Evolutionary conservation across 2,113 vertebrate genomes (phyloP).

Genomic region (Lampris incognitus): DNA sequence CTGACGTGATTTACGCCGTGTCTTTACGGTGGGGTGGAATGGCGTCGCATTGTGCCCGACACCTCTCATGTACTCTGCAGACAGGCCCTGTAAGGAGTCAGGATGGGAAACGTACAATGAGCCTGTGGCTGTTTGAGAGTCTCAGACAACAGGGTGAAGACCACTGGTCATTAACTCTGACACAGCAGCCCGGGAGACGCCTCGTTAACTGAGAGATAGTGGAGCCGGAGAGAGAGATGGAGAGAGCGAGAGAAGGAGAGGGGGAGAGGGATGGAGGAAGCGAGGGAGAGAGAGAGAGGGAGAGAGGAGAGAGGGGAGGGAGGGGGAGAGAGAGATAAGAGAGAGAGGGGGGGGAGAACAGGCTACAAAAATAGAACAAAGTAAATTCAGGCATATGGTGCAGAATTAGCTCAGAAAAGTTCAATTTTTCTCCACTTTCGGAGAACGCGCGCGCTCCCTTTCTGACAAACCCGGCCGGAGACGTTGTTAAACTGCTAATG

Average conservation of each 20-base stretch:
- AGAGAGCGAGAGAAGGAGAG: neutral
- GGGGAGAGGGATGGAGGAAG: conserved; percentile 9
- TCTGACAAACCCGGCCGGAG: neutral
- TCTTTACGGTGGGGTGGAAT: too few relatives aligned
- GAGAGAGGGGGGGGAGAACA: neutral
- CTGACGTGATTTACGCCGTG: too few relatives aligned
- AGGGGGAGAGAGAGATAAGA: neutral
- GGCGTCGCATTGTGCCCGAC: too few relatives aligned
- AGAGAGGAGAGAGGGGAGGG: neutral
- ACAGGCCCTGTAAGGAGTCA: too few relatives aligned
- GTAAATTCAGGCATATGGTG: neutral
- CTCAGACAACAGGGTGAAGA: conserved; percentile 45
- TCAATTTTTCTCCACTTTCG: neutral
- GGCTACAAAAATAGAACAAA: neutral
- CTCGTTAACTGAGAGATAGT: conserved; percentile 48
- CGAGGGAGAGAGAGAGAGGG: neutral
- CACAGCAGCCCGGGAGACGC: conserved; percentile 31
- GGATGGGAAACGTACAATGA: too few relatives aligned
- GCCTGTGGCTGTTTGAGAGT: conserved; percentile 30
- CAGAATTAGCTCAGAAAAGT: neutral
- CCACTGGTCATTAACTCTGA: conserved; percentile 33
- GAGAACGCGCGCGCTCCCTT: neutral
- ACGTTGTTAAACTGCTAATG: conserved; percentile 28
- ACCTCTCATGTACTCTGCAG: too few relatives aligned
- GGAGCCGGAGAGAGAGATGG: too few relatives aligned